These are phyloP conservation scores for Patella vulgata DNA, from an alignment of 1,140 invertebrate genomes.

Conservation along the genomic window DNA sequence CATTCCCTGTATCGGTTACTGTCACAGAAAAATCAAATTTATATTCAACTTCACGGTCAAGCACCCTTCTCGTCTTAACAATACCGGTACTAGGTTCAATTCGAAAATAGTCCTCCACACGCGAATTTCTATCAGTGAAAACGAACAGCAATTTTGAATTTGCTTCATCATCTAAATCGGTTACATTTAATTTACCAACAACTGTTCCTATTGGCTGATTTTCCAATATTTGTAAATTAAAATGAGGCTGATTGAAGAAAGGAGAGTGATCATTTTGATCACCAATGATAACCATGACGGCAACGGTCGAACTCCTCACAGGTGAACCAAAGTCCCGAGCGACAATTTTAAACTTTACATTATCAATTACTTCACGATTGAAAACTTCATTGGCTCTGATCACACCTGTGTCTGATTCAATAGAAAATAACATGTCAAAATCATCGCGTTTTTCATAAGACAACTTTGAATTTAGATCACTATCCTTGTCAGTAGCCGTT, in stretches of 20 bases:
- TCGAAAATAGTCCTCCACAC: constrained; percentile 14
- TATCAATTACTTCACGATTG: constrained; percentile 75
- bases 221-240: constrained; percentile 81
- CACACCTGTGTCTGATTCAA: constrained; percentile 34
- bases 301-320: constrained; percentile 83
- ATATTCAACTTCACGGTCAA: constrained; percentile 67
- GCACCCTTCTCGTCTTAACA: constrained; percentile 18
- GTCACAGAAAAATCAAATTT: constrained; percentile 73
- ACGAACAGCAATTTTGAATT: constrained; percentile 86
- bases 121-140: constrained; percentile 62
- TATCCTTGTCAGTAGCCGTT: constrained; percentile 41
- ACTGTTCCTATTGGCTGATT: constrained; percentile 75
- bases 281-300: constrained; percentile 86
- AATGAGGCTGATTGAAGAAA: constrained; percentile 69
- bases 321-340: constrained; percentile 88
- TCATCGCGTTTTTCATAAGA: constrained; percentile 74
- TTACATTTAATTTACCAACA: constrained; percentile 81
- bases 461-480: constrained; percentile 70
- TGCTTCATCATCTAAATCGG: constrained; percentile 79
- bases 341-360: constrained; percentile 85
- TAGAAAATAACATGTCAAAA: constrained; percentile 63
- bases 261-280: constrained; percentile 97
- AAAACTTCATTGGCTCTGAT: constrained; percentile 27
- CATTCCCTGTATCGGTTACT: constrained; percentile 75
- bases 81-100: constrained; percentile 30